Evolutionary conservation across 2,888 invertebrate species (phyloP), one percentile per base, ranked within the genome.

Genomic region (Eupithecia centaureata): DNA sequence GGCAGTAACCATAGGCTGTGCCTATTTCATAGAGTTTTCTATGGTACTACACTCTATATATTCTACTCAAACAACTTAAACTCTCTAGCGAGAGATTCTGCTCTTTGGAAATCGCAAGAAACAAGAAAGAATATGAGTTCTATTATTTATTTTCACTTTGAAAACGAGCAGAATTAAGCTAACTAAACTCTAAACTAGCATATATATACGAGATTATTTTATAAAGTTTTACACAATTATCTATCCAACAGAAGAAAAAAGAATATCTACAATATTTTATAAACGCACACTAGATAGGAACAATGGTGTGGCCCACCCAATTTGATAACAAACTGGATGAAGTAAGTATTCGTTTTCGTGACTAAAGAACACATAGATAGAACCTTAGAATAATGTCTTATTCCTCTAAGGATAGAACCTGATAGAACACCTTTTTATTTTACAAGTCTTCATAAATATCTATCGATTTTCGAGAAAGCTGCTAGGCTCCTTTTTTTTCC

Each of bases 231-330:
- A 47, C 10, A 12, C 18, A 42, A 22, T 10, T 7, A 22, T 22
- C 42, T 18, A 10, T 10, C 8, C 42, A 4, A n/a, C n/a, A n/a
- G n/a, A n/a, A n/a, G n/a, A n/a, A n/a, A n/a, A n/a, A n/a, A n/a
- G 4, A 22, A 47, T 47, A 47, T 47, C 22, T 42, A 38, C 42
- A 42, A 18, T 8, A 2, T 42, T 18, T 42, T 42, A 0, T 42
- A 8, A 42, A n/a, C 22, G 4, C 10, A 22, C 22, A 47, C 3
- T 18, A 8, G 10, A 18, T 42, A 10, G 8, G 25, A 38, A 82
- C 30, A 38, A 92, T 90, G 90, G 89, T 90, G 15, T 92, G 92
- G 92, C 91, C 91, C 13, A 90, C 91, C 2, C 79, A 78, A 3
- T 65, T 64, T 28, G 92, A 92, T 78, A 65, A 42, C 0, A 90